Conservation (phyloP, 2,888 invertebrate genomes). For the Eupelmus urozonus region DNA sequence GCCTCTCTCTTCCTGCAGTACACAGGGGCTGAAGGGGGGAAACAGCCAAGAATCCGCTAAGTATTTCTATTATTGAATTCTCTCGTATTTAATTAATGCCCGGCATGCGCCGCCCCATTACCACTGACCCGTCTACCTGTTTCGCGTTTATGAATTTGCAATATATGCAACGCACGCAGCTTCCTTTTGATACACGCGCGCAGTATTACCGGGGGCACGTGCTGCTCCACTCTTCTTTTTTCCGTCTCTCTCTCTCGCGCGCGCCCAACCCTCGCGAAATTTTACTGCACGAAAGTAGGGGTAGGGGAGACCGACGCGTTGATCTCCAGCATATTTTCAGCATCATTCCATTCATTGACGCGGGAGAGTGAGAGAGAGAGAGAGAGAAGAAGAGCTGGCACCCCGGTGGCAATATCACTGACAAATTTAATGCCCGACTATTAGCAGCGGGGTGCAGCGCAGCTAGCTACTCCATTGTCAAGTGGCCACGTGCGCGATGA, state of each 20-base stretch:
- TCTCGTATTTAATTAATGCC: slow-evolving; percentile 59
- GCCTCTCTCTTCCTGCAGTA: slow-evolving; percentile 8
- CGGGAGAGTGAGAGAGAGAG: slow-evolving; percentile 25
- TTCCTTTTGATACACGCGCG: background rate
- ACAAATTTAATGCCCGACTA: slow-evolving; percentile 76
- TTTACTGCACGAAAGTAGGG: background rate
- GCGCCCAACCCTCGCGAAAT: slow-evolving; percentile 11
- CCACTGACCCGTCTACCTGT: slow-evolving; percentile 43
- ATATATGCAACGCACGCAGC: slow-evolving; percentile 18
- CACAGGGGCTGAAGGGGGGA: slow-evolving; percentile 21
- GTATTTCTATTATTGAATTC: slow-evolving; percentile 62
- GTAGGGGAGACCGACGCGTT: slow-evolving; percentile 48
- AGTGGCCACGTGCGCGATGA: slow-evolving; percentile 73
- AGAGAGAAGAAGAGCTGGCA: slow-evolving; percentile 45
- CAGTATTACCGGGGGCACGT: slow-evolving; percentile 18
- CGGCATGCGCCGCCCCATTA: slow-evolving; percentile 32
- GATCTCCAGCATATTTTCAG: slow-evolving; percentile 66
- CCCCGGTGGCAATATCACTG: slow-evolving; percentile 73
- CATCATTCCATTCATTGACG: slow-evolving; percentile 67
- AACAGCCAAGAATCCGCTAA: slow-evolving; percentile 54
- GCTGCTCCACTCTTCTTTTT: slow-evolving; percentile 17
- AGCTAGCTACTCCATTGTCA: slow-evolving; percentile 67
- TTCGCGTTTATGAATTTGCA: slow-evolving; percentile 47
- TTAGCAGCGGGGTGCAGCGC: slow-evolving; percentile 71
- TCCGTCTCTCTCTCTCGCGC: background rate